These are phyloP conservation scores for Engraulis encrasicolus DNA, from an alignment of 2,113 vertebrate genomes.

Conservation along the genomic window DNA sequence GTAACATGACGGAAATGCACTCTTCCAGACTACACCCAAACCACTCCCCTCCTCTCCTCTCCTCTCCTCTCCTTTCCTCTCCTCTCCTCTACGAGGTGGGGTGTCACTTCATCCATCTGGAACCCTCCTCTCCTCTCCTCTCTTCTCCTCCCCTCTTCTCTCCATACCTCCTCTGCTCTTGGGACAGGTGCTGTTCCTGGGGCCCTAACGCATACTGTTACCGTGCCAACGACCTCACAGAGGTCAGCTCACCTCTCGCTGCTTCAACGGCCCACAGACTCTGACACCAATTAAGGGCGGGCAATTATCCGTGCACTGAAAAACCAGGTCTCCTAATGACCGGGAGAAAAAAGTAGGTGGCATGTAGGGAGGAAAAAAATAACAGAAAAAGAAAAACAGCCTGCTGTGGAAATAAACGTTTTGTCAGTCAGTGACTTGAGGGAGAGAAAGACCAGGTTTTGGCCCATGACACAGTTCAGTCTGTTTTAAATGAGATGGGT, in stretches of 20 bases:
- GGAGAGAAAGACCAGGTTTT: constrained; percentile 27
- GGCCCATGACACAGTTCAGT: constrained; percentile 5
- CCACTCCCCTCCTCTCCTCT: too few relatives aligned
- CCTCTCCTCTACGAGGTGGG: neutral
- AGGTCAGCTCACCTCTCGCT: constrained; percentile 10
- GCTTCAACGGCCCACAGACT: constrained; percentile 17
- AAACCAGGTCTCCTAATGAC: constrained; percentile 36
- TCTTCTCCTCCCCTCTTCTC: neutral
- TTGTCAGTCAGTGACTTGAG: neutral
- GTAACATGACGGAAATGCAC: neutral
- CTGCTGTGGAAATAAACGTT: neutral
- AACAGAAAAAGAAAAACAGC: neutral
- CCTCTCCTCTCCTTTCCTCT: neutral
- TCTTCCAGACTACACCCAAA: neutral
- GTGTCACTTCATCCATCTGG: neutral
- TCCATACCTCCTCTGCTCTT: neutral
- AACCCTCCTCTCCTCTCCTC: neutral
- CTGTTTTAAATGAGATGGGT: constrained; percentile 14
- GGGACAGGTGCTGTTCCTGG: constrained; percentile 38
- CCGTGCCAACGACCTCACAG: constrained; percentile 26
- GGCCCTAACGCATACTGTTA: constrained; percentile 17
- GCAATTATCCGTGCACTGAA: constrained; percentile 40
- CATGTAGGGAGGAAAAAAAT: neutral
- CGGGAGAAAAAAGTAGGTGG: neutral
- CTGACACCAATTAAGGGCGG: constrained; percentile 43